Evolutionary conservation across 2,888 invertebrate genomes (phyloP).

Genomic region (Stenodema calcarata): DNA sequence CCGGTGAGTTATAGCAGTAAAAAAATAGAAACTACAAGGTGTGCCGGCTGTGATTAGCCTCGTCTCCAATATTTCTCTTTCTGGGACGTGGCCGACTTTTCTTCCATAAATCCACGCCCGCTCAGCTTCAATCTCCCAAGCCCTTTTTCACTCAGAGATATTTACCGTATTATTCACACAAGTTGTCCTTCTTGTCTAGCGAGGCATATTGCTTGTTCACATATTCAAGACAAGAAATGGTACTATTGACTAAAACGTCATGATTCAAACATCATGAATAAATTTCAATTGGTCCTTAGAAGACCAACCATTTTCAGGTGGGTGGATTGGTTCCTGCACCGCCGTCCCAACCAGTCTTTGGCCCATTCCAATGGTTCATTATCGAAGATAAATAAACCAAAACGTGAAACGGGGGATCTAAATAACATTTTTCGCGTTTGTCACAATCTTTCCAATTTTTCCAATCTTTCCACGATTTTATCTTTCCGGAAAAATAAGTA

Average conservation of each 20-base stretch:
- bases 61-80: constrained; percentile 45
- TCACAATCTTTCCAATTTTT: too few relatives aligned
- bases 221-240: not conserved
- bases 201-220: not conserved
- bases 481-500: too few relatives aligned
- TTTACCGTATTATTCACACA: not conserved
- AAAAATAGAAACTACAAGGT: constrained; percentile 29
- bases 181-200: not conserved
- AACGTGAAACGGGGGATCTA: too few relatives aligned
- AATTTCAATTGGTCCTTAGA: not conserved
- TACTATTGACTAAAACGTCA: too few relatives aligned
- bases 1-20: constrained; percentile 21
- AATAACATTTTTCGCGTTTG: too few relatives aligned
- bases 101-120: constrained; percentile 12
- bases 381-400: too few relatives aligned
- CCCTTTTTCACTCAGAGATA: not conserved
- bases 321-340: too few relatives aligned
- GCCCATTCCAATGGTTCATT: too few relatives aligned
- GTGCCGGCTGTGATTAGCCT: constrained; percentile 45
- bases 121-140: not conserved
- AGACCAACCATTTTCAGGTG: too few relatives aligned
- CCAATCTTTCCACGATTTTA: too few relatives aligned
- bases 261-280: too few relatives aligned
- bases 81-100: constrained; percentile 32
- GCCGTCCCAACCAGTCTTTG: too few relatives aligned